Evolutionary conservation across 1,140 invertebrate species (phyloP).

Genomic region (Pseudomyrmex dendroicus): DNA sequence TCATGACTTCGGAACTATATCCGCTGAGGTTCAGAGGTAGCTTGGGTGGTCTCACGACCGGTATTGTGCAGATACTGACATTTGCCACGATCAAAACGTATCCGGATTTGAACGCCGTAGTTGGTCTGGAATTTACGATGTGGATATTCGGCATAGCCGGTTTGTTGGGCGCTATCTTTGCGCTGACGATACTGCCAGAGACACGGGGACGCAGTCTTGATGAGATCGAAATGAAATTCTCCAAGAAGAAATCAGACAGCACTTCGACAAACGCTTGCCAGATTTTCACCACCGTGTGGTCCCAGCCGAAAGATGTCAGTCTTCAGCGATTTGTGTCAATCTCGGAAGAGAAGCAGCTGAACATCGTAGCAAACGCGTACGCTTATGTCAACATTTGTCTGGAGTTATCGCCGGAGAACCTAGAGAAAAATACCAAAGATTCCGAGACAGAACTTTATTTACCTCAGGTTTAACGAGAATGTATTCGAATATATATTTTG

Average conservation of each 20-base stretch:
- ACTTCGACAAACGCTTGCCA: background rate
- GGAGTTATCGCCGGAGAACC: conserved; percentile 69
- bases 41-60: conserved; percentile 89
- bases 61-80: conserved; percentile 89
- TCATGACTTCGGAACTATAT: conserved; percentile 91
- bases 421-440: conserved; percentile 46
- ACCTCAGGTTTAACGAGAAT: conserved; percentile 30
- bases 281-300: conserved; percentile 39
- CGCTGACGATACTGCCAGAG: conserved; percentile 90
- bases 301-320: conserved; percentile 71
- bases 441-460: background rate
- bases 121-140: conserved; percentile 90
- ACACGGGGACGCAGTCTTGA: conserved; percentile 92
- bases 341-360: conserved; percentile 74
- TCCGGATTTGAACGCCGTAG: conserved; percentile 86
- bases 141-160: conserved; percentile 91
- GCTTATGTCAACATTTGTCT: conserved; percentile 78
- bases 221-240: conserved; percentile 90
- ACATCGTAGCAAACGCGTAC: conserved; percentile 67
- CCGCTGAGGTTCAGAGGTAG: conserved; percentile 88
- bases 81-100: conserved; percentile 90
- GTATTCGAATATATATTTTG: conserved; percentile 59
- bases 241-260: conserved; percentile 51
- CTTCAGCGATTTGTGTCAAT: conserved; percentile 76
- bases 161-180: conserved; percentile 88